Base-by-base conservation (phyloP, 2,113 vertebrate genomes). In the Indicator indicator region DNA sequence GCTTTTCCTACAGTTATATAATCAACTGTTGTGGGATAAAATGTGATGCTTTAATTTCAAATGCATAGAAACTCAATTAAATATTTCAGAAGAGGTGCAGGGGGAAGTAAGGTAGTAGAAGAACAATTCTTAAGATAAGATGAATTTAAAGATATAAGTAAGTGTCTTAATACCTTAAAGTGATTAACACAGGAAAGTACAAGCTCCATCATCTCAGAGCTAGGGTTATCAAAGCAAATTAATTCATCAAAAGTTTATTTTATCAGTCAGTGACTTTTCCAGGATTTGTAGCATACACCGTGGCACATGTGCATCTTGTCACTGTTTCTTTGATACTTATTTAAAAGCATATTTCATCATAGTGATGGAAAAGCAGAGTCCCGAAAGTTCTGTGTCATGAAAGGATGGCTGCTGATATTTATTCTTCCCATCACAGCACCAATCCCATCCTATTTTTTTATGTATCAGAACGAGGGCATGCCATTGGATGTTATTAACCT, bases 401-500 rank as follows among this genome's bases (percentile, higher is more conserved):
- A 89, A 94, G 63, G 11, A 67, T 59, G n/a, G 30, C 30, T 90
- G 56, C 63, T 2, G 28, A 32, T 83, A n/a, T 80, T 93, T 95
- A 21, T 54, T 78, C 81, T 94, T 88, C 60, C 80, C 48, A 68
- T 93, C 86, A 85, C 7, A 94, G 72, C 36, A 36, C 36, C 36
- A 36, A 36, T 36, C 36, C 36, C 87, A 93, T 74, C 58, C 30
- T 96, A 63, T 72, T 91, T 38, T 88, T 96, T 91, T 80, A 86
- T 88, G 75, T 74, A 55, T 83, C 83, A 91, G 71, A 33, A 44
- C 42, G 42, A 90, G 48, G 67, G 44, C 65, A 89, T 83, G 78
- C 92, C 58, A 62, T 11, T 90, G 92, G 91, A 74, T 91, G 23
- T 72, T 86, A 87, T 89, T 94, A 95, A 94, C 86, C 86, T 95